Evolutionary conservation across 2,113 vertebrate genomes (phyloP).

Genomic region (Microcebus murinus): DNA sequence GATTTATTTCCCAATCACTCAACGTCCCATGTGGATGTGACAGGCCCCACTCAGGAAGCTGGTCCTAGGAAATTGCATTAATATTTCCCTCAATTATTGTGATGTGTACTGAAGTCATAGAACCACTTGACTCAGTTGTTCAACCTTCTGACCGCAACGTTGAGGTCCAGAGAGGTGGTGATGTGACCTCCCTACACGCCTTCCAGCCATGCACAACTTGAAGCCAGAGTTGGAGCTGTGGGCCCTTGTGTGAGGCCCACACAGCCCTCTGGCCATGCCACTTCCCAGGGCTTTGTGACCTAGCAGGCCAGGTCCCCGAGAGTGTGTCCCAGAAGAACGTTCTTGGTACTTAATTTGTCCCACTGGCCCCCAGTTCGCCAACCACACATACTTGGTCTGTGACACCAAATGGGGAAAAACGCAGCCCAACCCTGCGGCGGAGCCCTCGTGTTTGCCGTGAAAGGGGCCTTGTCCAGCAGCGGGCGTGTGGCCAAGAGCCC

Average conservation of each 20-base stretch:
- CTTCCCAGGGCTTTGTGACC: neutral
- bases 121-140: neutral
- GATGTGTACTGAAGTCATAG: neutral
- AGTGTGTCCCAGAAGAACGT: neutral
- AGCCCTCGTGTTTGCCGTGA: neutral
- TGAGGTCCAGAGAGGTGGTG: neutral
- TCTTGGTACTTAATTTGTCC: neutral
- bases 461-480: neutral
- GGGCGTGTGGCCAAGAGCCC: neutral
- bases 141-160: neutral
- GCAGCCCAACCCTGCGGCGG: too few relatives aligned
- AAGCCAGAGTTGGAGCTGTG: neutral
- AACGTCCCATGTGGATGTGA: neutral
- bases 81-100: neutral
- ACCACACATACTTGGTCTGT: neutral
- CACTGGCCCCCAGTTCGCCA: neutral
- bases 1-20: neutral
- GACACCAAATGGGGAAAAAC: neutral
- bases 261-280: neutral
- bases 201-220: neutral
- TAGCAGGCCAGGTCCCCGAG: too few relatives aligned
- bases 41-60: neutral
- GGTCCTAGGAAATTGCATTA: neutral
- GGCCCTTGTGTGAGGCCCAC: neutral
- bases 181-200: fast-evolving